Percentiles rank a stretch among this genome's conserved stretches.
Conservation (phyloP, 2,888 invertebrate species). For the Polylopha cassiicola region DNA sequence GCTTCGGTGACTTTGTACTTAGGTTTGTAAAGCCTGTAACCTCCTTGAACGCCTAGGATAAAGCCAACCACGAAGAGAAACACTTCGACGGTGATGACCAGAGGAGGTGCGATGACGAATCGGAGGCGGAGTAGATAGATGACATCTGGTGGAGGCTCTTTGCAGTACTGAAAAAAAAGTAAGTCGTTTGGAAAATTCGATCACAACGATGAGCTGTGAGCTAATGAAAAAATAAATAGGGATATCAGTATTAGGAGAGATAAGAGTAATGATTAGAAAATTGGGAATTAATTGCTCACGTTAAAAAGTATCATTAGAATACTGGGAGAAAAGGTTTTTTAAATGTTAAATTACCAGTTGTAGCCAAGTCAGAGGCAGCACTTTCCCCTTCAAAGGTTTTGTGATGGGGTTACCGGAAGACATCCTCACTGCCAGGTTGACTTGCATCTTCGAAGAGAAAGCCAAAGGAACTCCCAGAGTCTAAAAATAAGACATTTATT, state of each 20-base stretch:
- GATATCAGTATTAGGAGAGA: background rate
- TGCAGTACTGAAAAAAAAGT: constrained; percentile 53
- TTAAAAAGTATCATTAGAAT: background rate
- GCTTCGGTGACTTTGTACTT: constrained; percentile 45
- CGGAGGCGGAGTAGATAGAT: constrained; percentile 62
- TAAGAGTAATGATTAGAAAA: too few species aligned
- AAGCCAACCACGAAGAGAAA: constrained; percentile 64
- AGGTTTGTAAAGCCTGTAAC: constrained; percentile 51
- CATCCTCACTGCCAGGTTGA: constrained; percentile 82
- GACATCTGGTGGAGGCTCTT: constrained; percentile 58
- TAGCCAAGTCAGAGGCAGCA: constrained; percentile 84
- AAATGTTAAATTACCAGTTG: constrained; percentile 74
- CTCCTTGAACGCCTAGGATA: constrained; percentile 56
- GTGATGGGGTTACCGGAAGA: constrained; percentile 79
- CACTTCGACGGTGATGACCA: constrained; percentile 64
- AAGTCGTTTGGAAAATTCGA: too few species aligned
- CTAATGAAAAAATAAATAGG: background rate
- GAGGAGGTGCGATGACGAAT: constrained; percentile 69
- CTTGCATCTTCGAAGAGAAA: constrained; percentile 81
- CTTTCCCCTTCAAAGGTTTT: constrained; percentile 78
- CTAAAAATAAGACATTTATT: constrained; percentile 45
- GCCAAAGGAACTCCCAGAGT: constrained; percentile 81
- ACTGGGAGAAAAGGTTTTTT: constrained; percentile 2
- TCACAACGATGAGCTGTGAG: too few species aligned
- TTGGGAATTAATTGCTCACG: too few species aligned